Percentiles rank a stretch among this genome's conserved stretches.
Conservation (phyloP, 2,888 invertebrate species). For the Rotaria macrura region DNA sequence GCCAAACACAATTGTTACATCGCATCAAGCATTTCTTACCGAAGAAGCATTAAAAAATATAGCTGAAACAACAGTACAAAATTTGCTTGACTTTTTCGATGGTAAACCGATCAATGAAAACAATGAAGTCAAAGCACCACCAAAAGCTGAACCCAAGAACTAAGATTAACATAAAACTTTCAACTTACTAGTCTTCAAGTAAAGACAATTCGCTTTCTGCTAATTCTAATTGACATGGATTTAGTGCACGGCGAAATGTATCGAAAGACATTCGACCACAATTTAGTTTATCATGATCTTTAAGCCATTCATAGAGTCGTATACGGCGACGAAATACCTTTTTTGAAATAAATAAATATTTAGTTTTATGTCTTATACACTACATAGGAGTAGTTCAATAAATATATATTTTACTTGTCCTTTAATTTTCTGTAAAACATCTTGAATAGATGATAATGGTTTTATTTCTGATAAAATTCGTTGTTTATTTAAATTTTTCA, state of each 20-base stretch:
- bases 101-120: neutral
- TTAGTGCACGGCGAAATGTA: conserved; percentile 48
- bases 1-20: conserved; percentile 16
- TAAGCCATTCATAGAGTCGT: conserved; percentile 46
- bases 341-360: neutral
- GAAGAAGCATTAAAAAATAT: conserved; percentile 22
- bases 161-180: neutral
- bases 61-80: conserved; percentile 17
- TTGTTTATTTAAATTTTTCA: conserved; percentile 39
- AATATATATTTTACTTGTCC: conserved; percentile 43
- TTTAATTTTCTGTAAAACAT: conserved; percentile 44
- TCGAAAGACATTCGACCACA: conserved; percentile 45
- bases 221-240: conserved; percentile 45
- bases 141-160: neutral
- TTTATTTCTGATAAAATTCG: conserved; percentile 40
- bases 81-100: neutral
- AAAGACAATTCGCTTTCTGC: conserved; percentile 45
- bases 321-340: conserved; percentile 47
- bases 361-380: too few species aligned
- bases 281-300: conserved; percentile 49
- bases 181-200: conserved; percentile 41
- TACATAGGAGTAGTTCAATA: neutral
- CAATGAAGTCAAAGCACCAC: neutral
- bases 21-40: conserved; percentile 25
- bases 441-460: conserved; percentile 42